phyloP scores from a whole-genome alignment of 2,888 invertebrate genomes.

The Xestoiulus laeticollis region DNA sequence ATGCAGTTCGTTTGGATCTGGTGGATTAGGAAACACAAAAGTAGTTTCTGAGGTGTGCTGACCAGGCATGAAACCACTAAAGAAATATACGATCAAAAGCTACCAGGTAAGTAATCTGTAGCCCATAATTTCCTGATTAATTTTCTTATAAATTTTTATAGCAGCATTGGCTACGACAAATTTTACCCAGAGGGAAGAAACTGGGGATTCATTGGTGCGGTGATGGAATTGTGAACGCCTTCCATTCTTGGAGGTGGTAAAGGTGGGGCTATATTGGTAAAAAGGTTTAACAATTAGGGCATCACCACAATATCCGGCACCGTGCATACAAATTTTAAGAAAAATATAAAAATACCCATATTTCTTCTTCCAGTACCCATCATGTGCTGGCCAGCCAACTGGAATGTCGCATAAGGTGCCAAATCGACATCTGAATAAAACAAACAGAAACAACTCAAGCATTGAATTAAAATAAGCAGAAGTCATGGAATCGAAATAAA shows the following conservation, averaged over 20 bases:
- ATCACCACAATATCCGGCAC: too few relatives aligned
- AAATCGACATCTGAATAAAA: not conserved
- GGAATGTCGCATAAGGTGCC: conserved; percentile 51
- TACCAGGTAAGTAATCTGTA: not conserved
- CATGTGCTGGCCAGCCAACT: conserved; percentile 24
- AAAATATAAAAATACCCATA: too few relatives aligned
- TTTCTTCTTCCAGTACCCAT: not conserved
- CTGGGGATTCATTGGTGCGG: not conserved
- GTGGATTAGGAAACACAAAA: conserved; percentile 46
- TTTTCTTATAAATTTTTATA: not conserved
- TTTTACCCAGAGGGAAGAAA: not conserved
- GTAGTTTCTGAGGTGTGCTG: conserved; percentile 22
- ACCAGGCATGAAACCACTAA: conserved; percentile 1
- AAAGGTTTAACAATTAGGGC: too few relatives aligned
- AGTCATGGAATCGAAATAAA: too few relatives aligned
- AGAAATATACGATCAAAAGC: not conserved
- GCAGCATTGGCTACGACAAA: too few relatives aligned
- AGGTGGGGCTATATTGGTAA: not conserved
- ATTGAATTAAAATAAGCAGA: not conserved
- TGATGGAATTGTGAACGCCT: not conserved
- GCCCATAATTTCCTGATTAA: not conserved
- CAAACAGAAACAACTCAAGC: not conserved
- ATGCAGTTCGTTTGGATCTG: not conserved
- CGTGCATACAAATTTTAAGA: too few relatives aligned
- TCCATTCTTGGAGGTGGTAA: conserved; percentile 48